Evolutionary conservation across 2,888 invertebrate genomes (phyloP).

Genomic region (Fragum sueziense): DNA sequence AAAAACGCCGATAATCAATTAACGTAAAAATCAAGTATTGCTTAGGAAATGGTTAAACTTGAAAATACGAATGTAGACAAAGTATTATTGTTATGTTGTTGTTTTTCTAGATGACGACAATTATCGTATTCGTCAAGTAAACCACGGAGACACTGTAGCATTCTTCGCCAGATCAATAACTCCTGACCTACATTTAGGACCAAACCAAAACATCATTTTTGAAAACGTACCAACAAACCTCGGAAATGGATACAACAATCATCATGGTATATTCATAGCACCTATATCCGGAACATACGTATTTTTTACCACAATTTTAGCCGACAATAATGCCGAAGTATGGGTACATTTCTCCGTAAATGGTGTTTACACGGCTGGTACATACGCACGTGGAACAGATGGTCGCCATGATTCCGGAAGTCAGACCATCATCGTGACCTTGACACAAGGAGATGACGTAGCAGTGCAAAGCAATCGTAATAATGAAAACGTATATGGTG

Average conservation of each 20-base stretch:
- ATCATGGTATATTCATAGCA: background rate
- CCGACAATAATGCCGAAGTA: background rate
- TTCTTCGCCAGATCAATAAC: background rate
- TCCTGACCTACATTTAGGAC: background rate
- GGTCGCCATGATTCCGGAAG: background rate
- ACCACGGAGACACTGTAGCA: background rate
- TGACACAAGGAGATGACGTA: background rate
- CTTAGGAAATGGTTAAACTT: too few species aligned
- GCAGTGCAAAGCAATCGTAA: background rate
- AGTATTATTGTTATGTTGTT: too few species aligned
- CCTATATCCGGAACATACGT: background rate
- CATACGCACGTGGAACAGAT: background rate
- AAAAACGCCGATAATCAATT: too few species aligned
- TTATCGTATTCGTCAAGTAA: background rate
- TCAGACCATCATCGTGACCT: background rate
- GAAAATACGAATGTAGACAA: too few species aligned
- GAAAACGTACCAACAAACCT: background rate
- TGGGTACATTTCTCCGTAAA: background rate
- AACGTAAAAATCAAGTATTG: too few species aligned
- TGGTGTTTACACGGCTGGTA: background rate
- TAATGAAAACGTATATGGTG: constrained; percentile 18
- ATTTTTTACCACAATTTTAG: background rate
- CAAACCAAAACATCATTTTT: background rate
- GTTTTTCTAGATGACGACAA: too few species aligned
- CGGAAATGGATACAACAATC: background rate